Base-by-base conservation (phyloP, 2,113 vertebrate genomes). In the Neogobius melanostomus region DNA sequence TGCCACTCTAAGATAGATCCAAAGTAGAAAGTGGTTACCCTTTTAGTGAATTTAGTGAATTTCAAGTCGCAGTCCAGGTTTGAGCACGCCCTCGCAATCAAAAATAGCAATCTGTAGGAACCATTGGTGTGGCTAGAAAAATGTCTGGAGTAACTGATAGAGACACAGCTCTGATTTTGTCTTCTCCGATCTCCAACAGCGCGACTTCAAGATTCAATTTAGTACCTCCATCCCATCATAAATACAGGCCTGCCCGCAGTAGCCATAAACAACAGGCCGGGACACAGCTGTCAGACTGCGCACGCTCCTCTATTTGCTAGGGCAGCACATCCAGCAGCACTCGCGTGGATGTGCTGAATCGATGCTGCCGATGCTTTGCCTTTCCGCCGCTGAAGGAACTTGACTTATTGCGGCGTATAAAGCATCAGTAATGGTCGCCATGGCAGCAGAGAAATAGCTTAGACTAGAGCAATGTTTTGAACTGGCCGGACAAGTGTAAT, bases 251-350 rank as follows among this genome's bases (percentile, higher is more conserved):
- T 47, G 49, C 42, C 68, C 14, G 47, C 62, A 6, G 69, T 53
- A 63, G 76, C 69, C 56, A 53, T 52, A 57, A 66, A 47, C 77
- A 65, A 45, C 15, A 6, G 4, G 0, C 46, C 56, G 28, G 54
- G 53, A 44, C 8, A 61, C 45, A 10, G 16, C 48, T 28, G 16
- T 72, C 70, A 71, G 67, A 50, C 16, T 62, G 52, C 8, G 65
- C n/a, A 6, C 28, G 8, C 47, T 44, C 43, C 49, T 48, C 28
- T 28, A 45, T 61, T 45, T 61, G 59, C 56, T 7, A 6, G 28
- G 14, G 56, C 56, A 14, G 56, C 59, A 42, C 42, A 61, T 48
- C 44, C 62, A 46, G 53, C 53, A 6, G 28, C 28, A 6, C 17
- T 1, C 1, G 15, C 11, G 15, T 45, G 11, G 14, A 11, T 63